A percentile compares a stretch with the other conserved stretches of the same genome.
These are phyloP conservation scores for Callipepla californica DNA, from an alignment of 2,113 vertebrate genomes.

Conservation along the genomic window DNA sequence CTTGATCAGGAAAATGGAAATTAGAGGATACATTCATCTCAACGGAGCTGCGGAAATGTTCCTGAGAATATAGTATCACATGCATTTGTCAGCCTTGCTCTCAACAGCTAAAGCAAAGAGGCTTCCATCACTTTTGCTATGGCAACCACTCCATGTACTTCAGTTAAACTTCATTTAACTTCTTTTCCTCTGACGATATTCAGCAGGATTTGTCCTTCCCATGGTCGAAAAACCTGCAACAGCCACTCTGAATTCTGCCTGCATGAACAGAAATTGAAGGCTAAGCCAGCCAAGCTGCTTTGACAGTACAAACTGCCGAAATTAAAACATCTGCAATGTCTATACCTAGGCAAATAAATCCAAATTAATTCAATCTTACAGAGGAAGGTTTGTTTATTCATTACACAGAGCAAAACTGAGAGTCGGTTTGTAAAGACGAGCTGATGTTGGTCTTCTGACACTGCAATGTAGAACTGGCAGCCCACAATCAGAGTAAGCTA, in stretches of 20 bases:
- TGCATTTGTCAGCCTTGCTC: constrained; percentile 11
- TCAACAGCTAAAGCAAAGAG: constrained; percentile 2
- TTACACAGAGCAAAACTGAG: constrained; percentile 55
- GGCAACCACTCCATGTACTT: constrained; percentile 29
- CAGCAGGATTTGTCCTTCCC: constrained; percentile 33
- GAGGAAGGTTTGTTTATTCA: constrained; percentile 59
- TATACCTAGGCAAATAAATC: constrained; percentile 57
- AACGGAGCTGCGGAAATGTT: neutral
- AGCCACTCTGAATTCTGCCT: constrained; percentile 20
- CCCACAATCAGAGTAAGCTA: neutral
- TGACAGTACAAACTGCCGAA: constrained; percentile 22
- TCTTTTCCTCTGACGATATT: neutral
- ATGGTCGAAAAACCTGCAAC: neutral
- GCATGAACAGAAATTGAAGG: neutral
- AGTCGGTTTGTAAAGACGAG: constrained; percentile 35
- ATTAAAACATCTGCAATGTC: constrained; percentile 57
- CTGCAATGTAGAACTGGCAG: neutral
- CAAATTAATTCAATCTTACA: constrained; percentile 54
- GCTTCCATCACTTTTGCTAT: constrained; percentile 51
- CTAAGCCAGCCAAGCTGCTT: neutral
- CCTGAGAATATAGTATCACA: neutral
- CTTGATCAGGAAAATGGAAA: constrained; percentile 4
- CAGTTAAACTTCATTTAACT: constrained; percentile 42
- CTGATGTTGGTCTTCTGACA: constrained; percentile 20
- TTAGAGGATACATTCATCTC: neutral